Evolutionary conservation across 2,797 vertebrate species (phyloP).

Genomic region (Antennarius maculatus): DNA sequence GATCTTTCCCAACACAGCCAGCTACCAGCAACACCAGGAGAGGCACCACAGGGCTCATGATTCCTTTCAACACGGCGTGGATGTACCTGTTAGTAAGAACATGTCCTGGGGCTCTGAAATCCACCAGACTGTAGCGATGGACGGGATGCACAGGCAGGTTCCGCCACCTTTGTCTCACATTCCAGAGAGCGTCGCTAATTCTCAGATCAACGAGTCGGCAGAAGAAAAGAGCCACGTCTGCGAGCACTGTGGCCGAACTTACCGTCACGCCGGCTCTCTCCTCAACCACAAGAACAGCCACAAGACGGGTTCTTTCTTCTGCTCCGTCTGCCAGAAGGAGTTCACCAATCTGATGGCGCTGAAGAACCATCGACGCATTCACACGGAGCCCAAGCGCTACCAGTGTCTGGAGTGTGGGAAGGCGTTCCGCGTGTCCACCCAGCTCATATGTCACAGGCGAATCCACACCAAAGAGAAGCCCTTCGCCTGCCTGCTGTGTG

Average conservation of each 20-base stretch:
- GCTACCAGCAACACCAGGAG: conserved; percentile 83
- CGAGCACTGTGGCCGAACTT: conserved; percentile 89
- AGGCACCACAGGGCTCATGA: conserved; percentile 56
- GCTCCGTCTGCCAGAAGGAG: conserved; percentile 85
- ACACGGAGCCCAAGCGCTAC: conserved; percentile 88
- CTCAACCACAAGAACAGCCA: conserved; percentile 95
- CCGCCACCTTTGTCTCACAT: conserved; percentile 68
- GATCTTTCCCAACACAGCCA: conserved; percentile 76
- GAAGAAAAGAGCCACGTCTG: conserved; percentile 87
- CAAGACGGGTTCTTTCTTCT: conserved; percentile 89
- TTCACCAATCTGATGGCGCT: conserved; percentile 89
- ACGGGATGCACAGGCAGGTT: conserved; percentile 56
- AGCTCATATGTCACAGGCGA: conserved; percentile 89
- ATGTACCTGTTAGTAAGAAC: conserved; percentile 25
- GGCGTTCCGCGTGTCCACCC: conserved; percentile 86
- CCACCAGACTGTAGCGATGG: conserved; percentile 59
- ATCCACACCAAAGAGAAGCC: conserved; percentile 90
- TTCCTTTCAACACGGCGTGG: conserved; percentile 41
- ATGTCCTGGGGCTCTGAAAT: conserved; percentile 72
- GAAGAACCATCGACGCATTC: conserved; percentile 90
- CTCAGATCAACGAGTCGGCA: conserved; percentile 18
- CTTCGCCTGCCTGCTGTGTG: conserved; percentile 81
- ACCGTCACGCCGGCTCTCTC: conserved; percentile 91
- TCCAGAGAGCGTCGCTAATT: conserved; percentile 44
- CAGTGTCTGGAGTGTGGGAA: conserved; percentile 88